These are phyloP conservation scores for Acholoe squamosa DNA, from an alignment of 2,888 invertebrate genomes.

Conservation along the genomic window DNA sequence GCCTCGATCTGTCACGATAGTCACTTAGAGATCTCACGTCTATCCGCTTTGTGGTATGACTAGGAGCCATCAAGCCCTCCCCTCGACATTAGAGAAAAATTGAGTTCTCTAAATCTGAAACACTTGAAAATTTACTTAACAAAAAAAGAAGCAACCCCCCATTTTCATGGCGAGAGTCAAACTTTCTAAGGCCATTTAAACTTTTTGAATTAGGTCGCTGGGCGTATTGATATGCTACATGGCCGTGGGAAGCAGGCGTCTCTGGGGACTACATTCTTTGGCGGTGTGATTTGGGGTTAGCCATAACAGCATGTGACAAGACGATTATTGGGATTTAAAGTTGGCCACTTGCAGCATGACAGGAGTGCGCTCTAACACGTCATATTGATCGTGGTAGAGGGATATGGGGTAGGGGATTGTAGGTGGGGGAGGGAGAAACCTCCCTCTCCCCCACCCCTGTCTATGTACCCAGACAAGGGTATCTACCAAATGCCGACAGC, in stretches of 20 bases:
- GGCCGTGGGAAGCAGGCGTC: background rate
- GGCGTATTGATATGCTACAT: background rate
- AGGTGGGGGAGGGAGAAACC: background rate
- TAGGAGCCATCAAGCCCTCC: background rate
- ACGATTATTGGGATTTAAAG: conserved; percentile 37
- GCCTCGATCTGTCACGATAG: background rate
- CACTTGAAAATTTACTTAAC: background rate
- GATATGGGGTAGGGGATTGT: background rate
- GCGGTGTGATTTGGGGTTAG: conserved; percentile 12
- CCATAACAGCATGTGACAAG: conserved; percentile 34
- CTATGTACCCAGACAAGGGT: background rate
- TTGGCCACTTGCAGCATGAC: conserved; percentile 34
- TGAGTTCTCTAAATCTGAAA: background rate
- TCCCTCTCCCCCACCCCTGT: background rate
- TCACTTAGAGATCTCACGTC: background rate
- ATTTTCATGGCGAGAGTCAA: background rate
- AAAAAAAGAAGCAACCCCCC: background rate
- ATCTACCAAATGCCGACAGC: conserved; percentile 4
- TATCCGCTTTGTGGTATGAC: background rate
- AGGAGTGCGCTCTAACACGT: background rate
- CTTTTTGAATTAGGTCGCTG: background rate
- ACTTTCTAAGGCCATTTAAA: conserved; percentile 19
- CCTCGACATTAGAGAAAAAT: background rate
- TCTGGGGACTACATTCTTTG: conserved; percentile 8
- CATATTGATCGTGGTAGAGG: background rate